Base-by-base conservation (phyloP, 2,888 invertebrate genomes). In the Polymixis lichenea region DNA sequence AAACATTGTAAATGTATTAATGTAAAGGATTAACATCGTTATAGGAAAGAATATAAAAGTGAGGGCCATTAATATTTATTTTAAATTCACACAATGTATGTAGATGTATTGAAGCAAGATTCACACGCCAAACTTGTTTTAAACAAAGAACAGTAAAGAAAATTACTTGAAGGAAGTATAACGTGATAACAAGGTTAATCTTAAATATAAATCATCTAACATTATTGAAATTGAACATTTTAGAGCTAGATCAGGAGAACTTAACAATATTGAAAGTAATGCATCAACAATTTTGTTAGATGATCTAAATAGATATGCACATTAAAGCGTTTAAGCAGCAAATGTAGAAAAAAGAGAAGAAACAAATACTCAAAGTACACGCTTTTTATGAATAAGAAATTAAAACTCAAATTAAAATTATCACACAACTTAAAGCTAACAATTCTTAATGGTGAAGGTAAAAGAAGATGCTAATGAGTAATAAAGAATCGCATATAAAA, bases 401-500 rank as follows among this genome's bases (percentile, higher is more conserved):
- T 61, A 68, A 49, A 72, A 67, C 1, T 28, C 17, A 60, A 73
- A 81, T 82, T 56, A 72, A 72, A 77, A 74, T 69, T 2, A 83
- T 74, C 55, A 56, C 77, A 80, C 71, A 72, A 81, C 56, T 74
- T 64, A 61, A 46, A 19, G 49, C 25, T 69, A 72, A 71, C 71
- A 60, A 77, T 65, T 71, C 55, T 32, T 71, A 75, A 72, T 56
- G 60, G 53, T 32, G 58, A 73, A 84, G 64, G 75, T 70, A 80
- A 81, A 81, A 66, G 43, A 67, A 72, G 58, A 73, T 72, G 61
- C 66, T 69, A 79, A 76, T 72, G 53, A 75, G 71, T 69, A 55
- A 71, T 79, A 55, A 75, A 76, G 38, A 73, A 73, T 46, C 49
- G 22, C 53, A 67, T 73, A 75, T 79, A 65, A 68, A 83, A 81